A percentile compares a stretch with the other conserved stretches of the same genome.
Conservation (phyloP, 2,888 invertebrate species). For the Therioaphis trifolii region DNA sequence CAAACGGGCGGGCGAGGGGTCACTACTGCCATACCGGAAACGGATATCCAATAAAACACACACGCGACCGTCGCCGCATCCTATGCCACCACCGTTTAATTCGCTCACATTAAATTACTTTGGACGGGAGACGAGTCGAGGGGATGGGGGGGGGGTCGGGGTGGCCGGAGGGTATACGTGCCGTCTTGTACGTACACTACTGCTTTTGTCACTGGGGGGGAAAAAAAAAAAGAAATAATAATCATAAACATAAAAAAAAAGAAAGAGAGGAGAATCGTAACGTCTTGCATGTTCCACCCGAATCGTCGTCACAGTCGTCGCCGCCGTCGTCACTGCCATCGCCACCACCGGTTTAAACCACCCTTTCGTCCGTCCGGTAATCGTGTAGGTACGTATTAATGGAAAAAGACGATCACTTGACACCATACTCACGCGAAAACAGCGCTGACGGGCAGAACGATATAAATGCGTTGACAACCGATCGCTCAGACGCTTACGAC, state of each 20-base stretch:
- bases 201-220: neutral
- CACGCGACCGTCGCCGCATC: constrained; percentile 59
- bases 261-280: neutral
- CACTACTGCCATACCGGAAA: constrained; percentile 50
- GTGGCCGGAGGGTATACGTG: neutral
- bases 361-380: neutral
- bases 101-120: constrained; percentile 56
- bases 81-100: constrained; percentile 47
- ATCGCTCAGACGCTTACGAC: no score
- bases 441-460: no score
- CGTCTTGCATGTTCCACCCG: neutral
- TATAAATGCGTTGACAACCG: no score
- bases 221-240: no score
- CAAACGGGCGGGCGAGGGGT: constrained; percentile 52
- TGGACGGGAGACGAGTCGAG: neutral
- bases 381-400: neutral
- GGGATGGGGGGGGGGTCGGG: no score
- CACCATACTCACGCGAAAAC: neutral
- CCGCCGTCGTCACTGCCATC: no score
- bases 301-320: neutral
- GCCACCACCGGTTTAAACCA: no score
- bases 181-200: neutral
- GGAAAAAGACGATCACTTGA: neutral
- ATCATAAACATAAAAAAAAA: neutral
- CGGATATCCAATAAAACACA: constrained; percentile 62